Percentiles rank a stretch among this genome's conserved stretches.
These are phyloP conservation scores for Cataglyphis hispanica DNA, from an alignment of 1,140 invertebrate species.

Conservation along the genomic window DNA sequence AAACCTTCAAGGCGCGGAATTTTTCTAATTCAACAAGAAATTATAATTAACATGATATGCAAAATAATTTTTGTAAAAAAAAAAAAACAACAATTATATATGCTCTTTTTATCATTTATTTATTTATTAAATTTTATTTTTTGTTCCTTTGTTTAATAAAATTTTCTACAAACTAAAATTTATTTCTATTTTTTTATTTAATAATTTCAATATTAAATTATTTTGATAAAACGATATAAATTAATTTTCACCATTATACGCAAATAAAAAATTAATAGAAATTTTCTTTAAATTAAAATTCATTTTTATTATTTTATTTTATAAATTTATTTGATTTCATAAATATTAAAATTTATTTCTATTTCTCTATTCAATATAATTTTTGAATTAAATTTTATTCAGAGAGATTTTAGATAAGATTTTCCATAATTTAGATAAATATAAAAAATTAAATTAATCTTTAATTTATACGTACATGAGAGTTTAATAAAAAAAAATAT, in stretches of 20 bases:
- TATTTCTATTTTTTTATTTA: too few species aligned
- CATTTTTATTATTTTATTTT: too few species aligned
- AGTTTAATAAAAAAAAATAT: too few species aligned
- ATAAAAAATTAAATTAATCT: background rate
- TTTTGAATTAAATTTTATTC: background rate
- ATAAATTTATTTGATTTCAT: background rate
- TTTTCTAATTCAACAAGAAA: background rate
- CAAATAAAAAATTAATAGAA: background rate
- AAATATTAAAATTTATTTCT: too few species aligned
- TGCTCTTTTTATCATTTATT: too few species aligned
- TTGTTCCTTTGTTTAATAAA: too few species aligned
- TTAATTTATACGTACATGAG: background rate
- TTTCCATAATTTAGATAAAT: background rate
- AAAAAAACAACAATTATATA: too few species aligned
- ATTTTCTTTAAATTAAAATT: too few species aligned
- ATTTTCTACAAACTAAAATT: too few species aligned
- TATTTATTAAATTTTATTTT: too few species aligned
- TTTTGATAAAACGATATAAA: background rate
- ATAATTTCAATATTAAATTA: background rate
- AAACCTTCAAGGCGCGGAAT: background rate
- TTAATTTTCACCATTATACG: background rate
- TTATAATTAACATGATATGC: background rate
- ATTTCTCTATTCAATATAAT: too few species aligned
- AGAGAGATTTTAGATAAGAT: constrained; percentile 1
- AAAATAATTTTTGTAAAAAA: background rate